Evolutionary conservation across 2,113 vertebrate species (phyloP).

Genomic region (Sceloporus tristichus): DNA sequence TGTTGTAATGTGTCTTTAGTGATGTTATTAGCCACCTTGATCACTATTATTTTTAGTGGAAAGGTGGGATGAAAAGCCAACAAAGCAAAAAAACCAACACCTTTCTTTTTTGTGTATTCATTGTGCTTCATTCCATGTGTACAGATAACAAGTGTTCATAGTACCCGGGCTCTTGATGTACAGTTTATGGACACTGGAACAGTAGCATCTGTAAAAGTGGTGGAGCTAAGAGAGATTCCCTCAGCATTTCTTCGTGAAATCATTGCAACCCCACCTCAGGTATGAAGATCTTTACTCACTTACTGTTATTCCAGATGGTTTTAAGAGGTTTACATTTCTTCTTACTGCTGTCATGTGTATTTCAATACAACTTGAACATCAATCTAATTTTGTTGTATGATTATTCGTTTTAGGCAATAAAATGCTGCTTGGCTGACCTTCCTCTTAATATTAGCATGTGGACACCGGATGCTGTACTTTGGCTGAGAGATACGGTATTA

Average conservation of each 20-base stretch:
- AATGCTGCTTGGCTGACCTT: conserved; percentile 88
- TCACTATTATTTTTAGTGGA: background rate
- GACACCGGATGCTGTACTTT: conserved; percentile 87
- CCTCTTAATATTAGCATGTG: conserved; percentile 83
- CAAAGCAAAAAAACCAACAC: background rate
- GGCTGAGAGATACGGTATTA: conserved; percentile 85
- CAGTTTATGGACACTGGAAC: conserved; percentile 88
- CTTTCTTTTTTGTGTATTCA: background rate
- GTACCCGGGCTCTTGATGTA: conserved; percentile 88
- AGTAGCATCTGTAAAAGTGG: conserved; percentile 88
- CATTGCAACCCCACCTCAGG: conserved; percentile 89
- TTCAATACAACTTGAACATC: background rate
- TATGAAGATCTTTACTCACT: conserved; percentile 51
- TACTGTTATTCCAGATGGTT: background rate
- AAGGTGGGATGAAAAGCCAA: background rate
- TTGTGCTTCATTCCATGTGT: conserved; percentile 39
- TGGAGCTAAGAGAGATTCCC: conserved; percentile 91
- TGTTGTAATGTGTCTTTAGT: too few species aligned
- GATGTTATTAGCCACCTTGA: too few species aligned
- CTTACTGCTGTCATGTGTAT: background rate
- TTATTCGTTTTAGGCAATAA: conserved; percentile 82
- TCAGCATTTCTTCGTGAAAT: conserved; percentile 82
- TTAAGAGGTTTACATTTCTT: background rate
- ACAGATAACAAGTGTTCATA: conserved; percentile 90
- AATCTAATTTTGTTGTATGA: background rate